These are phyloP conservation scores for Orgyia antiqua DNA, from an alignment of 2,888 invertebrate species.

Conservation along the genomic window DNA sequence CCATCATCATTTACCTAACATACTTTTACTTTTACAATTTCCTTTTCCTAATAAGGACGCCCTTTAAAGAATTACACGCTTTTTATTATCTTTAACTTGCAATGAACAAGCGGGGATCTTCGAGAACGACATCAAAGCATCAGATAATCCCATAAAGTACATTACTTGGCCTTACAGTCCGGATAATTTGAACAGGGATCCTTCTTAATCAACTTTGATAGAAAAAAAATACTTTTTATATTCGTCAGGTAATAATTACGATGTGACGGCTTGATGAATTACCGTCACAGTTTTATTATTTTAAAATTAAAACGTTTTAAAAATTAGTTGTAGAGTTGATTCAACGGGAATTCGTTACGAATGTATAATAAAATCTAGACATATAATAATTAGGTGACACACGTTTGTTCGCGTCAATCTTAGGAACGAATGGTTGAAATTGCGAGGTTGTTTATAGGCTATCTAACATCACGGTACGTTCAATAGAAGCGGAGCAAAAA, in stretches of 20 bases:
- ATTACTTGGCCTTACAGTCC: constrained; percentile 48
- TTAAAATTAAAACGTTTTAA: no score
- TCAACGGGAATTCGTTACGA: background rate
- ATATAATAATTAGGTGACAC: constrained; percentile 12
- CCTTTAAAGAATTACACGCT: constrained; percentile 61
- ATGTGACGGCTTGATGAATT: constrained; percentile 46
- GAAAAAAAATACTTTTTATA: constrained; percentile 50
- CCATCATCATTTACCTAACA: constrained; percentile 21
- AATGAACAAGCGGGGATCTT: constrained; percentile 47
- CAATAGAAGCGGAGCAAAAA: no score
- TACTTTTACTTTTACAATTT: constrained; percentile 56
- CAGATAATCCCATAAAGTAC: constrained; percentile 70
- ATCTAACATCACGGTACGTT: no score
- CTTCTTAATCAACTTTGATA: constrained; percentile 58
- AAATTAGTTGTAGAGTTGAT: no score
- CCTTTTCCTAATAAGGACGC: constrained; percentile 43
- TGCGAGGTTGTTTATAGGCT: no score
- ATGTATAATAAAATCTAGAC: background rate
- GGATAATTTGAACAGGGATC: constrained; percentile 55
- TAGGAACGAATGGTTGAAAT: no score
- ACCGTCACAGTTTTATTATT: constrained; percentile 33
- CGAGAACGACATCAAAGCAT: constrained; percentile 63
- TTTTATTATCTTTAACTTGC: constrained; percentile 63
- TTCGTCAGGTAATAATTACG: constrained; percentile 49
- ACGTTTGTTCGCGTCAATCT: no score